phyloP scores from a whole-genome alignment of 64 coral and sea anemone genomes.

The Porites lutea region DNA sequence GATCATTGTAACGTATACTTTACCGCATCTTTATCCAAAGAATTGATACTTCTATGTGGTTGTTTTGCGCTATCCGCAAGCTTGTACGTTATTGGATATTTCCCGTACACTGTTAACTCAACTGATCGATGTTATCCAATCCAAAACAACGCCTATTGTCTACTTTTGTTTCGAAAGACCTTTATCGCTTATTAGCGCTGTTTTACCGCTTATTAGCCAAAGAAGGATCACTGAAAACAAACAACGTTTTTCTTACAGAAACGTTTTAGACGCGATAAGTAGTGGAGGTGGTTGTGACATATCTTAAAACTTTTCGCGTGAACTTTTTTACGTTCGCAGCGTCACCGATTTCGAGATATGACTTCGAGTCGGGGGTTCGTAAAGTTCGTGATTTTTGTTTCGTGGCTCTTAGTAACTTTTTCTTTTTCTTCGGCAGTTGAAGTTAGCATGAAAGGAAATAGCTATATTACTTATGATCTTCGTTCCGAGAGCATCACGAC shows the following conservation, averaged over 20 bases:
- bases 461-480: slow-evolving; percentile 86
- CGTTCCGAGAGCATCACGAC: slow-evolving; percentile 57
- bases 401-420: neutral
- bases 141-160: neutral
- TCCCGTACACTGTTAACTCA: neutral
- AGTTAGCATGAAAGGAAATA: slow-evolving; percentile 59
- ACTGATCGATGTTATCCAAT: slow-evolving; percentile 17
- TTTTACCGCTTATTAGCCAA: slow-evolving; percentile 40
- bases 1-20: slow-evolving; percentile 9
- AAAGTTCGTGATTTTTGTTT: slow-evolving; percentile 14
- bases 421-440: slow-evolving; percentile 44
- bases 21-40: slow-evolving; percentile 21
- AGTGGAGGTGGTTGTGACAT: neutral
- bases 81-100: neutral
- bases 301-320: neutral
- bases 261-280: slow-evolving; percentile 35
- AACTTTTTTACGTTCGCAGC: neutral
- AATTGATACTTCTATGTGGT: slow-evolving; percentile 17
- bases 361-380: slow-evolving; percentile 39
- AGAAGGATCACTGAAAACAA: slow-evolving; percentile 18
- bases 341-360: slow-evolving; percentile 24
- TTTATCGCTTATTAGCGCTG: slow-evolving; percentile 40
- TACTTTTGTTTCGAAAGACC: neutral
- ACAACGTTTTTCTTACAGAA: slow-evolving; percentile 29
- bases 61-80: slow-evolving; percentile 23